Evolutionary conservation across 2,888 invertebrate species (phyloP), one percentile per base, ranked within the genome.

Genomic region (Mythimna loreyi): DNA sequence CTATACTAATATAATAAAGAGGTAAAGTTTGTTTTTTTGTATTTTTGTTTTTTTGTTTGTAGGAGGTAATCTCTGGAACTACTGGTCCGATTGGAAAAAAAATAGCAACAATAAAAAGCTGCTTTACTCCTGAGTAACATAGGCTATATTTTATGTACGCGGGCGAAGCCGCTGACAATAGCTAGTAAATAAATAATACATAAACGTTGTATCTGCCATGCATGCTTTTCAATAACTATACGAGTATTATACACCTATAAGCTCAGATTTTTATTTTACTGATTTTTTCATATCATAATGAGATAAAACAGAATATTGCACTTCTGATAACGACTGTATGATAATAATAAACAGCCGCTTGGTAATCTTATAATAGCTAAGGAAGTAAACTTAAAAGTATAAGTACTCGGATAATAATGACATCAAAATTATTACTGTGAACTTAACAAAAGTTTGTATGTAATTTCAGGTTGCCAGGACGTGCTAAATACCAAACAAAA

Each of bases 401-500:
- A 50, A 9, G 21, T 11, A 33, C 3, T 6, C 19, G 4, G 36
- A 13, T 33, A 6, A n/a, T 43, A 50, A 52, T 21, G 13, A 53
- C 4, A 23, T 23, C 11, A 45, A 47, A 43, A 8, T 52, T 43
- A 16, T 23, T 40, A 21, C 25, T 25, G 5, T 47, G 25, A 56
- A n/a, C 53, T 43, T 70, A 69, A 69, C 8, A 59, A 0, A 58
- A 40, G 40, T 55, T 47, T 21, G 2, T 76, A 47, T 36, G 5
- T 57, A 52, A 75, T 93, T 93, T 75, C 94, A 95, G 96, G 91
- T 94, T 94, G 87, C 92, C 93, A 76, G 94, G 94, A 78, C 92
- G 96, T 84, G 92, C 96, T 52, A 96, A 95, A 87, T 96, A 94
- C 78, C 96, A 95, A 87, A 95, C 94, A 45, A 96, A 96, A 78